These are phyloP conservation scores for Eurystomus gularis DNA, from an alignment of 2,113 vertebrate genomes.

Conservation along the genomic window DNA sequence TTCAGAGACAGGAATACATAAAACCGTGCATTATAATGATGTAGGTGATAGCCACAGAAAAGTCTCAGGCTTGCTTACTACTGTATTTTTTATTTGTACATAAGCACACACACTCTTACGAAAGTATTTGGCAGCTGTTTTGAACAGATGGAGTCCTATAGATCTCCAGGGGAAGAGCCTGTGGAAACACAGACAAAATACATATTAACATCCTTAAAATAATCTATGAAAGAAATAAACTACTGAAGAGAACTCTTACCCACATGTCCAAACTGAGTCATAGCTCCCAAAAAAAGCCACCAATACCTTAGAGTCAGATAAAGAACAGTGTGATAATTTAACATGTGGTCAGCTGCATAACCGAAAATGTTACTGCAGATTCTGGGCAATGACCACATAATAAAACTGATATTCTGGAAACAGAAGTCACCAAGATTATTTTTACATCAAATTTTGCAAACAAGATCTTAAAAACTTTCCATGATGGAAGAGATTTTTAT, in stretches of 20 bases:
- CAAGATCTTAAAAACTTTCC: background rate
- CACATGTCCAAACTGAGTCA: background rate
- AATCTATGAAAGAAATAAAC: slow-evolving; percentile 13
- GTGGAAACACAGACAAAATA: slow-evolving; percentile 1
- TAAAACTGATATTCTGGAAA: background rate
- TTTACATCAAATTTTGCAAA: background rate
- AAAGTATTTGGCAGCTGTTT: slow-evolving; percentile 37
- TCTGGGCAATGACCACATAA: background rate
- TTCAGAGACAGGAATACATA: background rate
- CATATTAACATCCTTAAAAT: slow-evolving; percentile 6
- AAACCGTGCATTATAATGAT: background rate
- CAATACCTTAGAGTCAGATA: background rate
- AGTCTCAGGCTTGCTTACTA: background rate
- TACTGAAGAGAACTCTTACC: background rate
- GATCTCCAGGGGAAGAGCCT: slow-evolving; percentile 1
- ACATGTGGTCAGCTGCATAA: background rate
- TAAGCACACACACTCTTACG: background rate
- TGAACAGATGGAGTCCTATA: slow-evolving; percentile 33
- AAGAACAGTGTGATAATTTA: background rate
- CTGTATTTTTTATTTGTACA: background rate
- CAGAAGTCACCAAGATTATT: background rate
- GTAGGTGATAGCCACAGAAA: background rate
- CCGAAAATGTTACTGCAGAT: background rate
- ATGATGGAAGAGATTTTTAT: background rate
- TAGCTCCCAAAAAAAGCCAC: background rate